Base-by-base conservation (phyloP, 1,140 invertebrate species). In the Chironomus striatipennis region DNA sequence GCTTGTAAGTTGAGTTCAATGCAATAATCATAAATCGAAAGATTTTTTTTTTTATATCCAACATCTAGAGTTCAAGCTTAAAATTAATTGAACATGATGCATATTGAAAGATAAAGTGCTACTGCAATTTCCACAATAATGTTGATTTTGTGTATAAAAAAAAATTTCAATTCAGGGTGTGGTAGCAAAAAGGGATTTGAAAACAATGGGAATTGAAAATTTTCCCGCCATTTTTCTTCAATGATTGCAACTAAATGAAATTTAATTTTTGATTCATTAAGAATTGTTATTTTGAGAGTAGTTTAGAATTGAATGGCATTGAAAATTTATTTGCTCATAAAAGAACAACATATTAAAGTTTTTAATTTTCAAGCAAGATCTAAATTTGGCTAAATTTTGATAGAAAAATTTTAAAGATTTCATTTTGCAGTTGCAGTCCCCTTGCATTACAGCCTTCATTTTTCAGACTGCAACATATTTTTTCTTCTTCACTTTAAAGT, bases 51-150 rank as follows among this genome's bases (percentile, higher is more conserved):
- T 12, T 57, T 5, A 1, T n/a, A 57, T n/a, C 12, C 5, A 57
- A 57, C 12, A 57, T 57, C 8, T n/a, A 57, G n/a, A 57, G 47
- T 5, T 57, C 5, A 57, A 57, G 47, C 47, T n/a, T 57, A n/a
- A 57, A 57, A 57, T 57, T 57, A 57, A 57, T 57, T 57, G n/a
- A 57, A 57, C 47, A 57, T 57, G 47, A 57, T 57, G n/a, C n/a
- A 57, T 47, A 47, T 47, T 10, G 43, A 47, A 47, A 47, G 43
- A 47, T 47, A 47, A 47, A 57, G 5, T 57, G 47, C 47, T n/a
- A 57, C n/a, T 57, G 47, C 2, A 47, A 1, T 47, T 4, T 12
- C 43, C 8, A 15, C 43, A 5, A 8, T 57, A 15, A 15, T 12
- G 47, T 57, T 57, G 47, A 12, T n/a, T 57, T 57, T 57, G 9